Evolutionary conservation across 2,888 invertebrate genomes (phyloP), one percentile per base, ranked within the genome.

Genomic region (Buathra laborator): DNA sequence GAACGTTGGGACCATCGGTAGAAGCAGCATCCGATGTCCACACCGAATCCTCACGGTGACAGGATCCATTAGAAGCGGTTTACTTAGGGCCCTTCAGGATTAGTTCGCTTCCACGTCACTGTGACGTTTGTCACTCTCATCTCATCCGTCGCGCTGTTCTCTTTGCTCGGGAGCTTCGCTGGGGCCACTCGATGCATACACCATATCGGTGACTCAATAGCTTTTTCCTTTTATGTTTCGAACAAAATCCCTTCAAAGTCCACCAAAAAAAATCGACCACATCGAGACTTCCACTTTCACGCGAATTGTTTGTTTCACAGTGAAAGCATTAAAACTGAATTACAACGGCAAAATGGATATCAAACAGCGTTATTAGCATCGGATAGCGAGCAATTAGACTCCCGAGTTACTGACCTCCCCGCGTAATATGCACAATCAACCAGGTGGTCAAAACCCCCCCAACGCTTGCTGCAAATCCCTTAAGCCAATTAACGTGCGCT

Each of bases 401-500:
- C 2, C 10, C 37, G 37, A 37, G 37, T 37, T 37, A 4, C 32
- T 29, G 29, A 14, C 2, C 7, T 0, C 7, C 32, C n/a, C 19
- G 7, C 66, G 43, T 66, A 43, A 19, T 43, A 66, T 16, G 7
- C n/a, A 51, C 37, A 5, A 66, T 48, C 68, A 51, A 62, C 59
- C 37, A 43, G 62, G 19, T n/a, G 51, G 68, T 51, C 9, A 37
- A 44, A 56, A 9, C 37, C 37, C 67, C 7, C 53, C 70, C 70
- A 53, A 46, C 29, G 44, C 44, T 71, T 56, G 16, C 53, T 9
- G 84, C 86, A 92, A 93, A 93, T 93, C 93, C 91, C 88, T 92
- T 93, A 93, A 93, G 93, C 93, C 93, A 93, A 93, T 93, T 93
- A 93, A 90, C 91, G 90, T 89, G 59, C 80, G 89, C 89, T 89